Base-by-base conservation (phyloP, 2,888 invertebrate species). In the Rugalucina vietnamica region DNA sequence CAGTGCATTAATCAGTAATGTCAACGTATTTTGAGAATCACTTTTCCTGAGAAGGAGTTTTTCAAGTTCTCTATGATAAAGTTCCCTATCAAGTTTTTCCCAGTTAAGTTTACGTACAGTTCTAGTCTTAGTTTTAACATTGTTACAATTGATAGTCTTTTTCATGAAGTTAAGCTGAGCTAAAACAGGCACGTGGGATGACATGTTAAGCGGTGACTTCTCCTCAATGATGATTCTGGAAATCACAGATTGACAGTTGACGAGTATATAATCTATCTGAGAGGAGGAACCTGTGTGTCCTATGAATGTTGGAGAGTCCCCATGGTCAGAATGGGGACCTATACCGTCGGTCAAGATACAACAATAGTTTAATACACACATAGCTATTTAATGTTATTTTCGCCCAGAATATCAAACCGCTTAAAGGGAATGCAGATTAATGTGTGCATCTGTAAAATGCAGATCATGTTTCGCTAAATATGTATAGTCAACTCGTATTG, bases 251-350 rank as follows among this genome's bases (percentile, higher is more conserved):
- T 71, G 37, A 37, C 43, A 21, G 10, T n/a, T 34, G 5, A 37
- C 12, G 4, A 71, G 21, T 36, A 71, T 29, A 37, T 71, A 71
- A 29, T 71, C 71, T 39, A 71, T 71, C 71, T 71, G 71, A 18
- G 71, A 71, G 5, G 71, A 12, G n/a, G 37, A 12, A 4, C 71
- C 71, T 24, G n/a, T 14, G 24, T 71, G 71, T 3, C 71, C 71
- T 2, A 39, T 36, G n/a, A 71, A 71, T 36, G 37, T 71, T 8
- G 27, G 60, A 10, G 10, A 29, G 1, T 18, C 60, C 27, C 60
- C 24, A 29, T 60, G 24, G 4, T 21, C 29, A 29, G 60, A 18
- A 29, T 60, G 29, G n/a, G n/a, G n/a, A n/a, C n/a, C n/a, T n/a
- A n/a, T n/a, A n/a, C n/a, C n/a, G n/a, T n/a, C n/a, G n/a, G n/a